Evolutionary conservation across 2,113 vertebrate genomes (phyloP).

Genomic region (Lepisosteus osseus): DNA sequence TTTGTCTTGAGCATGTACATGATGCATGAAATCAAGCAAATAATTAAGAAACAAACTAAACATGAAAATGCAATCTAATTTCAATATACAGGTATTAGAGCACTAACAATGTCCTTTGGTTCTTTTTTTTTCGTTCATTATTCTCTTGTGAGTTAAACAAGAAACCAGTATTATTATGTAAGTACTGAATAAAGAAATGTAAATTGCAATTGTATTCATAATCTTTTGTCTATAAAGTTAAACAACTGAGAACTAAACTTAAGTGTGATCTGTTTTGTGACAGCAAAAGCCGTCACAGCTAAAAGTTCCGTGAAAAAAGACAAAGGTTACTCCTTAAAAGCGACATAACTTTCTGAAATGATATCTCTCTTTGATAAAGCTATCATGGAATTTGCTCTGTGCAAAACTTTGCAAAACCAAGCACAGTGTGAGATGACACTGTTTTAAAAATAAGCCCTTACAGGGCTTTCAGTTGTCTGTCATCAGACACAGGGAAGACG

Average conservation of each 20-base stretch:
- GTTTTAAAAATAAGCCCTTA: conserved; percentile 40
- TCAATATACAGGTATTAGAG: too few relatives aligned
- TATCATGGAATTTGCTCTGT: conserved; percentile 63
- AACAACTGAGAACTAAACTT: neutral
- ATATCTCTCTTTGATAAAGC: conserved; percentile 60
- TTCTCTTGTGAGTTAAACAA: too few relatives aligned
- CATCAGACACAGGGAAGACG: conserved; percentile 47
- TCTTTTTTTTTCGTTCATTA: too few relatives aligned
- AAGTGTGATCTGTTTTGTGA: neutral
- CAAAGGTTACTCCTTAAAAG: conserved; percentile 54
- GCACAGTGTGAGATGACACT: conserved; percentile 61
- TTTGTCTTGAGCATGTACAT: too few relatives aligned
- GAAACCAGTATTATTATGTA: too few relatives aligned
- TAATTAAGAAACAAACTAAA: too few relatives aligned
- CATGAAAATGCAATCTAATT: too few relatives aligned
- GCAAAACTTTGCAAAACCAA: conserved; percentile 62
- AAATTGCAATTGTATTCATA: too few relatives aligned
- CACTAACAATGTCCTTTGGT: too few relatives aligned
- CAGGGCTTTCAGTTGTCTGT: conserved; percentile 60
- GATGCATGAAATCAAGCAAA: too few relatives aligned
- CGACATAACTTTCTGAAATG: conserved; percentile 50
- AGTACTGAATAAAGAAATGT: too few relatives aligned
- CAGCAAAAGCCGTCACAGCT: neutral
- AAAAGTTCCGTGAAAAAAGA: neutral
- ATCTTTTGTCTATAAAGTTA: too few relatives aligned